Evolutionary conservation across 2,888 invertebrate genomes (phyloP).

Genomic region (Andrena flavipes): DNA sequence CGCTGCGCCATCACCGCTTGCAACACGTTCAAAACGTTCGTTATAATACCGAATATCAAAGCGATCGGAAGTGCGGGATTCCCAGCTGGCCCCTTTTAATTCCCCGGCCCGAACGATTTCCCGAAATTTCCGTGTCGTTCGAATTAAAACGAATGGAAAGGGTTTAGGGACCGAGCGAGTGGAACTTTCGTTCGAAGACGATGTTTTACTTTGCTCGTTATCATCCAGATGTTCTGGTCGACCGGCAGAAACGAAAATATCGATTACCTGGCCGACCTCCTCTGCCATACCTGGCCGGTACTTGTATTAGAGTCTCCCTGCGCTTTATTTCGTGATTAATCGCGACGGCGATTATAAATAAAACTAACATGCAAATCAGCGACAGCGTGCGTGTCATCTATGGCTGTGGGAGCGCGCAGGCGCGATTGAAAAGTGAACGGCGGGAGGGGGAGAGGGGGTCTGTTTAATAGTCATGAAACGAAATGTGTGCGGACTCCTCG

Average conservation of each 20-base stretch:
- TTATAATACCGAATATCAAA: too few relatives aligned
- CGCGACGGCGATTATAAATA: slow-evolving; percentile 13
- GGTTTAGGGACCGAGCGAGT: slow-evolving; percentile 7
- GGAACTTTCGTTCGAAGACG: slow-evolving; percentile 9
- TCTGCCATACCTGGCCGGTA: neutral
- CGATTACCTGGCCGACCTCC: slow-evolving; percentile 25
- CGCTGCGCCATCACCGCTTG: too few relatives aligned
- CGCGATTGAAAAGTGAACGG: neutral
- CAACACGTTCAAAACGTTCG: too few relatives aligned
- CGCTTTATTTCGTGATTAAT: slow-evolving; percentile 44
- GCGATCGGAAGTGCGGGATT: too few relatives aligned
- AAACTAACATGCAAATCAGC: slow-evolving; percentile 27
- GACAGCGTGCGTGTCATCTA: neutral
- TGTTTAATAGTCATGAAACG: slow-evolving; percentile 40
- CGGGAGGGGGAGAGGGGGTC: neutral
- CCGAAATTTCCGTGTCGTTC: slow-evolving; percentile 2
- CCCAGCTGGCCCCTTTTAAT: too few relatives aligned
- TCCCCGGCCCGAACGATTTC: neutral
- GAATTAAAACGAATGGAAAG: slow-evolving; percentile 20
- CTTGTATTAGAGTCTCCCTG: neutral
- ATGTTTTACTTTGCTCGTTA: slow-evolving; percentile 46
- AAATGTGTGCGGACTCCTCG: slow-evolving; percentile 9
- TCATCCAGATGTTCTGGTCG: slow-evolving; percentile 33
- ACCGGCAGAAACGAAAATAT: slow-evolving; percentile 45
- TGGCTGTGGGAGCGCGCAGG: neutral